Conservation (phyloP, 2,113 vertebrate species). For the Paramisgurnus dabryanus region DNA sequence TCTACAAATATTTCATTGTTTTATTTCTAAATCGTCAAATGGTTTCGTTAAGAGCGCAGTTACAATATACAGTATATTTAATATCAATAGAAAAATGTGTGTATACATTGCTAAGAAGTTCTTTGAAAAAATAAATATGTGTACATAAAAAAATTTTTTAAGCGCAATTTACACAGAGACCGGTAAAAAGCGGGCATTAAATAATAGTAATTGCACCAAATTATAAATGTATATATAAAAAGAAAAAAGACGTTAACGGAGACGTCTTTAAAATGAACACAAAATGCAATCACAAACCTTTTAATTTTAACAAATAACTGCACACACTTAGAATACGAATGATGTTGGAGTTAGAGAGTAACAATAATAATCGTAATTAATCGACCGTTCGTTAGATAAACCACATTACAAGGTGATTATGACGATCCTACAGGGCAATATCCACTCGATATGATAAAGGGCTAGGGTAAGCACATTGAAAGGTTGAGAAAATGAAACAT, state of each 20-base stretch:
- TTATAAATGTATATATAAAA: neutral
- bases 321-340: neutral
- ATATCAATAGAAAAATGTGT: neutral
- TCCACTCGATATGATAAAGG: neutral
- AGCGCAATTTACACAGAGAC: neutral
- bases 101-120: neutral
- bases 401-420: neutral
- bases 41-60: neutral
- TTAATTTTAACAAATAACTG: neutral
- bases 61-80: neutral
- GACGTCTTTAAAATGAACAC: neutral
- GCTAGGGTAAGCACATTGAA: neutral
- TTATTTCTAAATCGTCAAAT: neutral
- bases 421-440: neutral
- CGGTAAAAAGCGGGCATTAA: neutral
- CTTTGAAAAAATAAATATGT: neutral
- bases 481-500: neutral
- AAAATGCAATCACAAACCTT: neutral
- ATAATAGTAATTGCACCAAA: neutral
- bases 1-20: neutral
- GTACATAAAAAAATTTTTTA: neutral
- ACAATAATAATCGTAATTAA: neutral
- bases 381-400: neutral
- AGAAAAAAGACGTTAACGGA: neutral
- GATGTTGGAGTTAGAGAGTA: neutral